Percentiles rank a stretch among this genome's conserved stretches.
phyloP scores from a whole-genome alignment of 2,113 vertebrate species.

The Miniopterus natalensis region DNA sequence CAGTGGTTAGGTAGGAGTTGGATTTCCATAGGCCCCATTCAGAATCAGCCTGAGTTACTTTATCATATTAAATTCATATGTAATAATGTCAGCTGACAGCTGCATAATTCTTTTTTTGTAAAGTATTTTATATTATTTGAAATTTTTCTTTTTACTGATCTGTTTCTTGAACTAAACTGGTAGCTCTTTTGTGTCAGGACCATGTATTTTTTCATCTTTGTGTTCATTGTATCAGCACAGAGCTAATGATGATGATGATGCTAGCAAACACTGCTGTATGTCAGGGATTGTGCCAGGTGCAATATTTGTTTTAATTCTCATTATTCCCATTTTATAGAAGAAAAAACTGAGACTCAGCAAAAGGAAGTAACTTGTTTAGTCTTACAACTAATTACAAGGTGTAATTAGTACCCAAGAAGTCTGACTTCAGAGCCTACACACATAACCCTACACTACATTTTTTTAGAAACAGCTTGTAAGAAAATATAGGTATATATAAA shows the following conservation, averaged over 20 bases:
- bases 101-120: conserved; percentile 36
- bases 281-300: conserved; percentile 15
- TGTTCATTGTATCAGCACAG: background rate
- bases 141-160: conserved; percentile 11
- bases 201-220: background rate
- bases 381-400: background rate
- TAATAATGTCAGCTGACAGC: conserved; percentile 29
- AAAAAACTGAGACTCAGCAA: conserved; percentile 49
- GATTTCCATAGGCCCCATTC: background rate
- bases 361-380: conserved; percentile 27
- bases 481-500: background rate
- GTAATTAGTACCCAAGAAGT: conserved; percentile 10
- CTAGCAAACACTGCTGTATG: background rate
- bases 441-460: conserved; percentile 7
- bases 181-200: background rate
- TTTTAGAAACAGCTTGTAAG: conserved; percentile 41
- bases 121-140: conserved; percentile 53
- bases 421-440: conserved; percentile 43
- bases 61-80: conserved; percentile 52
- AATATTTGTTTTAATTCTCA: conserved; percentile 54
- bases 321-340: conserved; percentile 58
- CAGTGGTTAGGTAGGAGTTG: conserved; percentile 10
- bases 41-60: conserved; percentile 35
- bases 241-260: conserved; percentile 52
- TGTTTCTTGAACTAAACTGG: conserved; percentile 42